Percentiles rank a stretch among this genome's conserved stretches.
phyloP scores from a whole-genome alignment of 2,113 vertebrate genomes.

The Pluvialis apricaria region DNA sequence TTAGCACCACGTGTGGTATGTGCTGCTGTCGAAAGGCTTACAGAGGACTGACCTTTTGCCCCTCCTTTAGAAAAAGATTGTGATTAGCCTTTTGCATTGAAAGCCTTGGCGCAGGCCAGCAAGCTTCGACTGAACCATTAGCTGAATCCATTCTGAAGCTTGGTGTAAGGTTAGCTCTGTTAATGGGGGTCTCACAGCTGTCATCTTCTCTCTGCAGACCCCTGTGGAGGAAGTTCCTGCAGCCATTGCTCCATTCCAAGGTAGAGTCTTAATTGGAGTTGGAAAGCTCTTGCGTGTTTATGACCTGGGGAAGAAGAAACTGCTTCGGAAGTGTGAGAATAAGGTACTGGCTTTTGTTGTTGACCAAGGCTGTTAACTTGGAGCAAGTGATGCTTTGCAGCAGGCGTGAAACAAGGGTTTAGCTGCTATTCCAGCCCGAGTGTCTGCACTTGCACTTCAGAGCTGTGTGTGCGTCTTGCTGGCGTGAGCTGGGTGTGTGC shows the following conservation, averaged over 20 bases:
- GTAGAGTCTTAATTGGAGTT: constrained; percentile 89
- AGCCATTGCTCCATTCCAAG: constrained; percentile 95
- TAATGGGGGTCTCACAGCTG: background rate
- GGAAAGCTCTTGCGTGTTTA: constrained; percentile 95
- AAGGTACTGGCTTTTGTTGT: constrained; percentile 77
- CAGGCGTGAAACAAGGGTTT: background rate
- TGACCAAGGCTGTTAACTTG: background rate
- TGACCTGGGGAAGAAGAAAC: constrained; percentile 96
- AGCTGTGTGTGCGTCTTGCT: background rate
- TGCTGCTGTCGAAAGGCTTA: background rate
- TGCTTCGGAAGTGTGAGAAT: constrained; percentile 97
- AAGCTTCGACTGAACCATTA: background rate
- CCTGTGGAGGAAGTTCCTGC: constrained; percentile 95
- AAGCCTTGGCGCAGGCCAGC: background rate
- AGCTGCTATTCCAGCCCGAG: background rate
- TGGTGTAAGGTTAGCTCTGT: background rate
- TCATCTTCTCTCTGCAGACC: constrained; percentile 73
- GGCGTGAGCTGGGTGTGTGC: rapidly evolving
- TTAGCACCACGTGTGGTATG: background rate
- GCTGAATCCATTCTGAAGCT: background rate
- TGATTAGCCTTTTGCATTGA: background rate
- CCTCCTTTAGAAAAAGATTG: background rate
- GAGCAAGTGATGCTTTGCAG: background rate
- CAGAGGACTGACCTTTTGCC: background rate
- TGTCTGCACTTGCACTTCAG: background rate